phyloP scores from a whole-genome alignment of 30 jellyfish, hydroid and myxozoan species.

The Pelagia noctiluca region DNA sequence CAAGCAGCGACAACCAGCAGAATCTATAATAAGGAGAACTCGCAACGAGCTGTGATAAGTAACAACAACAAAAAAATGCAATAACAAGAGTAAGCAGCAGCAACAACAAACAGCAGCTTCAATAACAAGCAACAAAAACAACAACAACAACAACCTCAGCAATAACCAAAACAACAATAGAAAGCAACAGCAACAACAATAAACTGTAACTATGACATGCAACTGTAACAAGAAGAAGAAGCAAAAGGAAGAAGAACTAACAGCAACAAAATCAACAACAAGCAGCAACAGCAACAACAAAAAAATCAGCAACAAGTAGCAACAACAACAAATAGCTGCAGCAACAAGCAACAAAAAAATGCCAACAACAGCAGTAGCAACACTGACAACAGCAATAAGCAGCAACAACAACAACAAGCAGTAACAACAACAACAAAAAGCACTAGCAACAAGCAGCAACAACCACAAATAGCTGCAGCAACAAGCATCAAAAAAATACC shows the following conservation, averaged over 20 bases:
- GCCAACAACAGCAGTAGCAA: neutral
- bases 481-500: neutral
- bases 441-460: neutral
- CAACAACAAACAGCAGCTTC: neutral
- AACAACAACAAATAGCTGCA: neutral
- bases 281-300: neutral
- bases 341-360: neutral
- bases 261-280: neutral
- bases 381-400: neutral
- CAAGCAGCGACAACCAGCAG: too few relatives aligned
- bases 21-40: too few relatives aligned
- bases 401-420: neutral
- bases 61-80: neutral
- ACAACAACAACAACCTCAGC: constrained; percentile 43
- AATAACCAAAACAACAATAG: too few relatives aligned
- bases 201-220: neutral
- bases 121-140: neutral
- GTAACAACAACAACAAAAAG: neutral
- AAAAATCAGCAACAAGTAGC: neutral
- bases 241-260: neutral
- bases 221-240: neutral
- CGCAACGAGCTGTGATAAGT: too few relatives aligned
- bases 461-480: neutral
- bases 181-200: neutral
- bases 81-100: neutral